Conservation (phyloP, 1,140 invertebrate species). For the Leptopilina clavipes region DNA sequence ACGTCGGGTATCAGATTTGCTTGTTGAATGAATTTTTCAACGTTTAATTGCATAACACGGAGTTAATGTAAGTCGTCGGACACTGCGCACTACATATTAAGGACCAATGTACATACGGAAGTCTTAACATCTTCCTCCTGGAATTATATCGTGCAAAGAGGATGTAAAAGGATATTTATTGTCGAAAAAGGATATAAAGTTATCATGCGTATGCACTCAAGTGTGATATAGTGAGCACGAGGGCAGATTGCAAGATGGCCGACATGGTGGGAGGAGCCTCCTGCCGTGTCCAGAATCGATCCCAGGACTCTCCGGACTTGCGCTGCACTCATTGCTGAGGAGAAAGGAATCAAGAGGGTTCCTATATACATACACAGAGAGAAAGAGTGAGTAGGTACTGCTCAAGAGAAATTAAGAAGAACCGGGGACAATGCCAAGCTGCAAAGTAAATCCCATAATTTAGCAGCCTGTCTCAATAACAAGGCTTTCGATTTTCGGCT, state of each 20-base stretch:
- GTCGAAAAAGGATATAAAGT: constrained; percentile 49
- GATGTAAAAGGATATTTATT: neutral
- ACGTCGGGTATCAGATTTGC: no score
- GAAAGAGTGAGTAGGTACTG: constrained; percentile 40
- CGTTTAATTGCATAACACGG: no score
- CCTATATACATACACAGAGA: constrained; percentile 37
- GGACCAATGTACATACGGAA: neutral
- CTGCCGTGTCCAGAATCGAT: constrained; percentile 72
- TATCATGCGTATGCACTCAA: constrained; percentile 65
- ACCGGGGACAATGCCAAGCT: constrained; percentile 37
- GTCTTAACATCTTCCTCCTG: neutral
- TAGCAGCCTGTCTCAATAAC: constrained; percentile 59
- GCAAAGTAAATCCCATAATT: constrained; percentile 54
- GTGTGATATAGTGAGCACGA: constrained; percentile 72
- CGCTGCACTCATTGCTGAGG: constrained; percentile 67
- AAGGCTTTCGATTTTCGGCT: constrained; percentile 61
- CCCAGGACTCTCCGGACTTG: constrained; percentile 71
- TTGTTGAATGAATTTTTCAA: no score
- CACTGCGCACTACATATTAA: neutral
- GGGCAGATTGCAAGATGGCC: constrained; percentile 73
- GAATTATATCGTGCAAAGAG: neutral
- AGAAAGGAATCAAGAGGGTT: constrained; percentile 44
- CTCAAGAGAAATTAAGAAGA: constrained; percentile 18
- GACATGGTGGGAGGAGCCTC: constrained; percentile 74
- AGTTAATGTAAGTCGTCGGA: no score